These are phyloP conservation scores for Phalacrocorax brasilianus DNA, from an alignment of 2,113 vertebrate species.

Conservation along the genomic window DNA sequence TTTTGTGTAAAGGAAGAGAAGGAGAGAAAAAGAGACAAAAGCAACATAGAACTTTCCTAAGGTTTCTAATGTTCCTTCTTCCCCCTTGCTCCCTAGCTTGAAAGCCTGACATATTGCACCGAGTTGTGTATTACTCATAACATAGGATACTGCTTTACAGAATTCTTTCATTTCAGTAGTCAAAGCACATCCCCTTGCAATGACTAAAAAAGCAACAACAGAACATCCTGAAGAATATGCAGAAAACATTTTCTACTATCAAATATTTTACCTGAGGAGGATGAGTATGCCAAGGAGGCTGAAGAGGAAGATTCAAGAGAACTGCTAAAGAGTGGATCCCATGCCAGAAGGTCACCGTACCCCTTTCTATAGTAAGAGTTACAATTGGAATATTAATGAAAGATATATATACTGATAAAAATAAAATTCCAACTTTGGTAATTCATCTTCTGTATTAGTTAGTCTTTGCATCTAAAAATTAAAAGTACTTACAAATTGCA, in stretches of 20 bases:
- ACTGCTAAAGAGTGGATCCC: conserved; percentile 85
- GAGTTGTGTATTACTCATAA: neutral
- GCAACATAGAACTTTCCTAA: neutral
- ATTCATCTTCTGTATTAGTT: neutral
- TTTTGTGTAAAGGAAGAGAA: neutral
- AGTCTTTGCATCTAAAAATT: neutral
- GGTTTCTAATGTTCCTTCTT: neutral
- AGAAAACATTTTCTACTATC: neutral
- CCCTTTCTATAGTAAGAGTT: conserved; percentile 71
- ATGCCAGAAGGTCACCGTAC: conserved; percentile 85
- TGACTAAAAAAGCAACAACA: neutral
- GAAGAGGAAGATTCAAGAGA: conserved; percentile 75
- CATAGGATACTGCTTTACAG: neutral
- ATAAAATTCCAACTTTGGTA: neutral
- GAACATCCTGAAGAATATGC: neutral
- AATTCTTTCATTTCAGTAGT: neutral
- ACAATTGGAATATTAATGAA: neutral
- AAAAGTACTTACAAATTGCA: neutral
- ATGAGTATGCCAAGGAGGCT: conserved; percentile 64
- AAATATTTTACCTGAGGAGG: conserved; percentile 78
- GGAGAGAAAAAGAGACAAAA: neutral
- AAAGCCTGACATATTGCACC: neutral
- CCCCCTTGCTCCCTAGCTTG: neutral
- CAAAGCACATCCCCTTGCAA: neutral
- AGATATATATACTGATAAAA: neutral